Evolutionary conservation across 2,797 vertebrate species (phyloP).

Genomic region (Sternarchorhynchus goeldii): DNA sequence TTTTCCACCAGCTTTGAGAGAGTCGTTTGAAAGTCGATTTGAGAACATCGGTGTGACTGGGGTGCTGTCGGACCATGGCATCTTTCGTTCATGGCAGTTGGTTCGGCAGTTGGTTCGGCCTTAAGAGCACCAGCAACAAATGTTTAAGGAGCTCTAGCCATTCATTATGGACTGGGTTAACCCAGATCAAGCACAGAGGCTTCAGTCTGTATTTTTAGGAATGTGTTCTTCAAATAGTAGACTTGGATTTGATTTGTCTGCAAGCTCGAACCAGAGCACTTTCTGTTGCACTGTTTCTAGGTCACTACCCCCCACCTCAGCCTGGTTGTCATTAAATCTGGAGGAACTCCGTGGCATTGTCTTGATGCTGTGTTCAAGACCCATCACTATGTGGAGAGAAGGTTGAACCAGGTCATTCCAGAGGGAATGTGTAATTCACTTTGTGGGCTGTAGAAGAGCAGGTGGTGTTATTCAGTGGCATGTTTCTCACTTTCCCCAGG

Average conservation of each 20-base stretch:
- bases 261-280: neutral
- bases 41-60: conserved; percentile 8
- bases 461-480: conserved; percentile 2
- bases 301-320: too few species aligned
- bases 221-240: conserved; percentile 9
- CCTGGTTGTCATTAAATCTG: conserved; percentile 19
- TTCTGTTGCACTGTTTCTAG: neutral
- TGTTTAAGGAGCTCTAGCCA: conserved; percentile 57
- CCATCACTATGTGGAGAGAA: conserved; percentile 7
- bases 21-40: conserved; percentile 14
- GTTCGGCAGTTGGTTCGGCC: conserved; percentile 54
- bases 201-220: conserved; percentile 22
- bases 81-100: conserved; percentile 47
- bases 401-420: neutral
- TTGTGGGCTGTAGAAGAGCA: neutral
- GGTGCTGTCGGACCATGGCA: conserved; percentile 7
- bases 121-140: conserved; percentile 62
- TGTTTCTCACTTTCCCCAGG: conserved; percentile 6
- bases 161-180: conserved; percentile 54
- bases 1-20: conserved; percentile 19
- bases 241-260: conserved; percentile 1
- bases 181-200: conserved; percentile 22
- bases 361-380: conserved; percentile 22
- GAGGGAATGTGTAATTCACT: conserved; percentile 24
- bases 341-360: conserved; percentile 21